Base-by-base conservation (phyloP, 1,140 invertebrate species). In the Atta texana region DNA sequence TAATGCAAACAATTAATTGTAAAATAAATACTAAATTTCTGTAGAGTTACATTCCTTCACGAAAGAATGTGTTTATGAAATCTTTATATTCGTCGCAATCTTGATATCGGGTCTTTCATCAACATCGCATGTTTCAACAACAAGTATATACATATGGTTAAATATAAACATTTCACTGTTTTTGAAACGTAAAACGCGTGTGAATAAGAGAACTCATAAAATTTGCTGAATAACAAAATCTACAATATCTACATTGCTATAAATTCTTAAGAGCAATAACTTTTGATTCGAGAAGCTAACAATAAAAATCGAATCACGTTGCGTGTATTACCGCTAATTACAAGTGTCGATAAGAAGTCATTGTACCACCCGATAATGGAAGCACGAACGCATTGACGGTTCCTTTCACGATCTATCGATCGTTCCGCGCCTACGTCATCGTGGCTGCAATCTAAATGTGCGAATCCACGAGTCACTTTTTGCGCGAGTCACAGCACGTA, bases 391-490 rank as follows among this genome's bases (percentile, higher is more conserved):
- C 34, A 51, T 84, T 21, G 53, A 74, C 55, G 28, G 24, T 74
- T 74, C 18, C 49, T 75, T 63, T 57, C 66, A 66, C 51, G 5
- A 21, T 72, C 39, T 84, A 61, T 84, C 55, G 80, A 84, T 16
- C 34, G 34, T 14, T n/a, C 31, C 28, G 18, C 8, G 31, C 18
- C 53, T 74, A 72, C 69, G 80, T 82, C 80, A 82, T 63, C 53
- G 21, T 21, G 21, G 51, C 21, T 84, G 55, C 55, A 74, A 81
- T 81, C 21, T 55, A 69, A 84, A 59, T 51, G 24, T 74, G 34
- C 78, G 55, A 84, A 74, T 74, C 39, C 24, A 1, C 55, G 55
- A 84, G 55, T 51, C 69, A 75, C 69, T 69, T 74, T 63, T 75
- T 74, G 18, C 66, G 18, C 31, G 64, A 69, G 18, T 39, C 34